These are phyloP conservation scores for Oreotrochilus melanogaster DNA, from an alignment of 2,113 vertebrate species.

Conservation along the genomic window DNA sequence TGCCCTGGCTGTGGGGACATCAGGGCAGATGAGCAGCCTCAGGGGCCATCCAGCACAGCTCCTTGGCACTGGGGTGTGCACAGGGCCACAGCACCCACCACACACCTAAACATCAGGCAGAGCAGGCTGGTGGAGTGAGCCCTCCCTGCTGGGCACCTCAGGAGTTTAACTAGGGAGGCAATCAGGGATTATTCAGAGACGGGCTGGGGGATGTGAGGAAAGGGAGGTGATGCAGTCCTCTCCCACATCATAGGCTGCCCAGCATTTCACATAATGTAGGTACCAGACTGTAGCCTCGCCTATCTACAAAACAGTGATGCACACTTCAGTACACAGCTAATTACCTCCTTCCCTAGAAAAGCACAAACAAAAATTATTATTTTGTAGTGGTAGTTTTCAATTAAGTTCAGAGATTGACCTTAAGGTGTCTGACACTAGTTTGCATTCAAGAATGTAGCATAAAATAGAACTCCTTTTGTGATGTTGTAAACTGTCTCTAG, in stretches of 20 bases:
- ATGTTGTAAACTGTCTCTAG: background rate
- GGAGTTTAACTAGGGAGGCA: background rate
- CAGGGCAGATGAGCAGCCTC: background rate
- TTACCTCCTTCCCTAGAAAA: background rate
- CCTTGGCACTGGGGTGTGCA: no score
- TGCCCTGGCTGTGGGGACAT: background rate
- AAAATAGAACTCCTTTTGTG: background rate
- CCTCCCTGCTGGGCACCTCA: accelerated
- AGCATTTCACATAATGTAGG: background rate
- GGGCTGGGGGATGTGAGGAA: background rate
- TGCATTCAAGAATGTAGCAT: background rate
- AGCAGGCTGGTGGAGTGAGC: background rate
- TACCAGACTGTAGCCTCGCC: background rate
- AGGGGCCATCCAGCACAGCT: no score
- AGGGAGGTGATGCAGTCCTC: background rate
- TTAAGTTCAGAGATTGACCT: background rate
- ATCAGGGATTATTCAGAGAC: background rate
- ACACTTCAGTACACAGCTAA: background rate
- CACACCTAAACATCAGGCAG: background rate
- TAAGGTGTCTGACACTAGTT: background rate
- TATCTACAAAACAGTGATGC: background rate
- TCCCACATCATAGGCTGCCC: background rate
- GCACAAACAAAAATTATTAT: background rate
- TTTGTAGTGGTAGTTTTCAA: background rate
- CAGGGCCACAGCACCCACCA: background rate